These are phyloP conservation scores for Discoglossus pictus DNA, from an alignment of 2,797 vertebrate species.

Conservation along the genomic window DNA sequence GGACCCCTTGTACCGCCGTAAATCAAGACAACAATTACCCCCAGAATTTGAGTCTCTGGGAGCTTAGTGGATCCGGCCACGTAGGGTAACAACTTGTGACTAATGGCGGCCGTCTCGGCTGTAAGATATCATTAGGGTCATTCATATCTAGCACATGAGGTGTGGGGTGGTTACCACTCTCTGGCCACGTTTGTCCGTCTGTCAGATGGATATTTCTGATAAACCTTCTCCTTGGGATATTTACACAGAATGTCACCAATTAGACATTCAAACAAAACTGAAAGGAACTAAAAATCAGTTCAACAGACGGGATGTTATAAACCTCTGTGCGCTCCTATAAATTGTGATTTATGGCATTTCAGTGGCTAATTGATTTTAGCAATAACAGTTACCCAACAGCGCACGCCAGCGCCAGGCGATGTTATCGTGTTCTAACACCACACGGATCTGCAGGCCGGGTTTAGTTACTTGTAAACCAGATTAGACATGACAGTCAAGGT, in stretches of 20 bases:
- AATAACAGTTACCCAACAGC: constrained; percentile 27
- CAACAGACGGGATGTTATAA: constrained; percentile 33
- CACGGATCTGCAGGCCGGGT: constrained; percentile 1
- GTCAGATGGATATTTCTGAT: constrained; percentile 5
- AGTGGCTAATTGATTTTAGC: constrained; percentile 43
- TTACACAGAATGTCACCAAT: constrained; percentile 24
- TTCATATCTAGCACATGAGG: no score
- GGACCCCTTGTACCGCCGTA: no score
- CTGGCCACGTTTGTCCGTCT: no score
- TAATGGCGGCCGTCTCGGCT: no score
- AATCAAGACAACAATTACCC: no score
- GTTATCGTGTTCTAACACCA: constrained; percentile 19
- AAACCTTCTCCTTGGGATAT: constrained; percentile 13
- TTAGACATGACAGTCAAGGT: constrained; percentile 44
- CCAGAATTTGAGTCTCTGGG: no score
- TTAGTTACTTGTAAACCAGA: constrained; percentile 18
- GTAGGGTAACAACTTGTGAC: no score
- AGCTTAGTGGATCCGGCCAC: no score
- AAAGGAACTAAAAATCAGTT: constrained; percentile 14
- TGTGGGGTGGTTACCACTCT: no score
- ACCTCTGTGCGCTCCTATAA: constrained; percentile 24
- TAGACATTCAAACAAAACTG: constrained; percentile 30
- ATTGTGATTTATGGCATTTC: constrained; percentile 41
- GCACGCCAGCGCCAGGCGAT: constrained; percentile 5
- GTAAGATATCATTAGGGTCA: no score